Base-by-base conservation (phyloP, 1,140 invertebrate genomes). In the Papilio xuthus region DNA sequence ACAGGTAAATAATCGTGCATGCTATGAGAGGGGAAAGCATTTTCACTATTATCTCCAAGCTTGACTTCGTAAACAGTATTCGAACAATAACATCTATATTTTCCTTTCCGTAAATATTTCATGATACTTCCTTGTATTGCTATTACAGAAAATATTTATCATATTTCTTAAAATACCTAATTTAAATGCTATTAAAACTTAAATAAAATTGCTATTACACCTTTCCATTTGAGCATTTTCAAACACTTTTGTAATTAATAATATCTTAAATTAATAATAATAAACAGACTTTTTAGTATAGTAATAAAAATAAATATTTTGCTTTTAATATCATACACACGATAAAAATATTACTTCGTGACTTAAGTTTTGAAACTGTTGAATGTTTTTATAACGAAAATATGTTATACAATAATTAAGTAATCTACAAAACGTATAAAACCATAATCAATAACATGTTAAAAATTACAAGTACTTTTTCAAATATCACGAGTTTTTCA, bases 1-100 rank as follows among this genome's bases (percentile, higher is more conserved):
- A 90, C 89, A 92, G 88, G 90, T 91, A 92, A 91, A 92, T 90
- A 93, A 90, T 88, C 84, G 85, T 85, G 89, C 86, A 88, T 88
- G 88, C 89, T 84, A 88, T 86, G 82, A 84, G 81, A 84, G 83
- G 82, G 86, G 89, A 86, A 89, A 91, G 87, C 86, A 86, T 87
- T 86, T 87, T 82, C 84, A 82, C 86, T 86, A 88, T 91, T 90
- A 89, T 84, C 83, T 85, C 81, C 82, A 86, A 84, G 85, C 83
- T 84, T 85, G 83, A 80, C 82, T 82, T 56, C 80, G 79, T 80
- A 81, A 80, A 82, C 84, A 77, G 81, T 78, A 84, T 76, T 82
- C 79, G 72, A 83, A 84, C 81, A 84, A 87, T 88, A 91, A 90
- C 83, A 88, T 80, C 84, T 83, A 81, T 90, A 85, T 85, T 87